Evolutionary conservation across 2,797 vertebrate genomes (phyloP).

Genomic region (Carcharodon carcharias): DNA sequence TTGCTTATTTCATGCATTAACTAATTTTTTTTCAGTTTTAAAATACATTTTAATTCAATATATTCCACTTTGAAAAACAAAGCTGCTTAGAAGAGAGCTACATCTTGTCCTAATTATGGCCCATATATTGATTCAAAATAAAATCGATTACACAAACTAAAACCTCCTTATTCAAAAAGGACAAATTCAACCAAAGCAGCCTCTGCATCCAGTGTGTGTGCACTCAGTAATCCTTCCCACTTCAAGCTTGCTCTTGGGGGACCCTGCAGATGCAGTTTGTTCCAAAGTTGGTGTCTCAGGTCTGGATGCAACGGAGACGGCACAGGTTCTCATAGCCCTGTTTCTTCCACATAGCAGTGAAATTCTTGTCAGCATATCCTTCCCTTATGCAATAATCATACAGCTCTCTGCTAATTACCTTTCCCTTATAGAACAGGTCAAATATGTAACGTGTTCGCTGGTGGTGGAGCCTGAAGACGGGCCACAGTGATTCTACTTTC

Average conservation of each 20-base stretch:
- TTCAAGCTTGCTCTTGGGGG: constrained; percentile 93
- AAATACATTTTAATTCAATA: not conserved
- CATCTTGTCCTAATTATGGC: not conserved
- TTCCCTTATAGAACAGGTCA: constrained; percentile 93
- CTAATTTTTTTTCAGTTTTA: not conserved
- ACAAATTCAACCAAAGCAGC: constrained; percentile 83
- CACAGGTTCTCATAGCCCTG: constrained; percentile 95
- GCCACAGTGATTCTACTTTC: constrained; percentile 94
- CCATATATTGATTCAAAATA: not conserved
- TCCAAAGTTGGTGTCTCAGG: constrained; percentile 94
- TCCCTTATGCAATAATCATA: constrained; percentile 97
- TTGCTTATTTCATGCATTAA: too few species aligned
- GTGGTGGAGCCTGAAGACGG: constrained; percentile 94
- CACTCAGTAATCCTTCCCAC: constrained; percentile 98
- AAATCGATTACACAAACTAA: not conserved
- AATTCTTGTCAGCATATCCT: constrained; percentile 92
- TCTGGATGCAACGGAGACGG: constrained; percentile 94
- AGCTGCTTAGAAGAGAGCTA: not conserved
- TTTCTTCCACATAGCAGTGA: constrained; percentile 98
- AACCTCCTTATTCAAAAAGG: not conserved
- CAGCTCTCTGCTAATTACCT: constrained; percentile 96
- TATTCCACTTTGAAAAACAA: not conserved
- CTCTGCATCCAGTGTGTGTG: constrained; percentile 93
- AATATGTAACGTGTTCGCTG: constrained; percentile 95
- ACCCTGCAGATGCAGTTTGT: constrained; percentile 98